Evolutionary conservation across 1,140 invertebrate genomes (phyloP).

Genomic region (Drosophila parabipectinata): DNA sequence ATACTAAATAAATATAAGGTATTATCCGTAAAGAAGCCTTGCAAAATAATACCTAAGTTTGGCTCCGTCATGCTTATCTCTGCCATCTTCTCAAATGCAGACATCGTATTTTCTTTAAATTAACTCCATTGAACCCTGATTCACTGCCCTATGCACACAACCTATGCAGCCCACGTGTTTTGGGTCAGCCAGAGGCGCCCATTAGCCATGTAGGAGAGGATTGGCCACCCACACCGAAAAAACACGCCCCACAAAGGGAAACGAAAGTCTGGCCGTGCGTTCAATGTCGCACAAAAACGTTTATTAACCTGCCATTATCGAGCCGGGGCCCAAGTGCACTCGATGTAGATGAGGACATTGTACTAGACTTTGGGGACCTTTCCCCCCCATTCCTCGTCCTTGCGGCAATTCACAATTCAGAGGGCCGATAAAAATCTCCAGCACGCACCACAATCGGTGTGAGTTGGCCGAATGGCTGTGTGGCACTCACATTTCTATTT

Average conservation of each 20-base stretch:
- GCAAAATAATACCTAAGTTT: not conserved
- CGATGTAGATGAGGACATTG: conserved; percentile 44
- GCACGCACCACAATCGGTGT: conserved; percentile 62
- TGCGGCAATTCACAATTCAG: conserved; percentile 46
- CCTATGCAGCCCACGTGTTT: conserved; percentile 26
- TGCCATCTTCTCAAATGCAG: not conserved
- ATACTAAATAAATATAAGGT: not conserved
- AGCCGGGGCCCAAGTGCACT: conserved; percentile 50
- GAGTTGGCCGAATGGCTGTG: not conserved
- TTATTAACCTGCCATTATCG: conserved; percentile 78
- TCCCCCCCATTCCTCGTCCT: conserved; percentile 19
- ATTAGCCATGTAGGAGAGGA: conserved; percentile 39
- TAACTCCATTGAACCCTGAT: conserved; percentile 40
- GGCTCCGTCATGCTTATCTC: not conserved
- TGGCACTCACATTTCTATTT: conserved; percentile 2
- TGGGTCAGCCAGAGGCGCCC: conserved; percentile 12
- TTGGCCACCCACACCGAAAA: conserved; percentile 14
- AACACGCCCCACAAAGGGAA: not conserved
- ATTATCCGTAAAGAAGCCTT: not conserved
- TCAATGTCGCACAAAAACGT: conserved; percentile 67
- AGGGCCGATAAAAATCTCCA: conserved; percentile 66
- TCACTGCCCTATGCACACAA: conserved; percentile 19
- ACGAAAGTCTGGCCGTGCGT: conserved; percentile 32
- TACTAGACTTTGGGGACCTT: conserved; percentile 39
- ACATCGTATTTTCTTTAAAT: conserved; percentile 13